These are phyloP conservation scores for Sebastes fasciatus DNA, from an alignment of 2,113 vertebrate genomes.

Conservation along the genomic window DNA sequence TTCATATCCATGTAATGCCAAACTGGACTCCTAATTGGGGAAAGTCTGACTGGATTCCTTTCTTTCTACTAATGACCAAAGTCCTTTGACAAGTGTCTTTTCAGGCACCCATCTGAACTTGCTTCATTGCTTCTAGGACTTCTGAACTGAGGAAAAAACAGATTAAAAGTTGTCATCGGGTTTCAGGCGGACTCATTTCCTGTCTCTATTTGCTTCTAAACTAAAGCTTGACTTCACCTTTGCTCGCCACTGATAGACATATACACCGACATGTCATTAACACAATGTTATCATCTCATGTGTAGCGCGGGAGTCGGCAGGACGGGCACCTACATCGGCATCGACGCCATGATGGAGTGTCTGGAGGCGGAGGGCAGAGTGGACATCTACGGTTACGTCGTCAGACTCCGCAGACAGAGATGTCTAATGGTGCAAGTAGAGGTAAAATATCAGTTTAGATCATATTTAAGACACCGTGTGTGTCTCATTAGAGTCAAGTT, in stretches of 20 bases:
- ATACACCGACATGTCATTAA: neutral
- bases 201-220: neutral
- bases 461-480: neutral
- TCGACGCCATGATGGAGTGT: conserved; percentile 96
- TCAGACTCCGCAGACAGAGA: conserved; percentile 91
- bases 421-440: conserved; percentile 99
- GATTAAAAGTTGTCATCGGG: neutral
- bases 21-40: neutral
- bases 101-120: neutral
- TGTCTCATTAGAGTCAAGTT: neutral
- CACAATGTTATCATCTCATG: neutral
- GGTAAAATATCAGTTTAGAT: conserved; percentile 74
- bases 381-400: conserved; percentile 94
- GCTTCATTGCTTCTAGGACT: neutral
- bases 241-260: neutral
- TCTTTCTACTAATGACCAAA: neutral
- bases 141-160: neutral
- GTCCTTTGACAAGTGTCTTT: neutral
- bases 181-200: neutral
- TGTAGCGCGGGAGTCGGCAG: conserved; percentile 94
- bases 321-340: conserved; percentile 95
- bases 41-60: neutral
- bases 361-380: conserved; percentile 91
- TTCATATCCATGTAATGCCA: neutral
- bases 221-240: neutral